A percentile compares a stretch with the other conserved stretches of the same genome.
phyloP scores from a whole-genome alignment of 2,113 vertebrate species.

The Cheilinus undulatus region DNA sequence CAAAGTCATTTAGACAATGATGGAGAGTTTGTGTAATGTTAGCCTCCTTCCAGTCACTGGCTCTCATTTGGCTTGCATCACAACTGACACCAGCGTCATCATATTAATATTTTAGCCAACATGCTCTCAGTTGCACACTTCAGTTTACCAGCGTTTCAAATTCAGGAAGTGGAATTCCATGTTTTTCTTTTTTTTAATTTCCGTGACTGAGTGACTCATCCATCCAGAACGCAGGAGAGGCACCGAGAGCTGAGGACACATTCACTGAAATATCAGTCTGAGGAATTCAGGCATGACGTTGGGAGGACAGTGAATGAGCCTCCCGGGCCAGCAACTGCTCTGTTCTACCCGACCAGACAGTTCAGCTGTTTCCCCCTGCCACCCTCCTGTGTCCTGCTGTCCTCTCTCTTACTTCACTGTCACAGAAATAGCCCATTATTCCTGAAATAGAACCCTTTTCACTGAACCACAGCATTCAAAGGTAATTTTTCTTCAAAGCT shows the following conservation, averaged over 20 bases:
- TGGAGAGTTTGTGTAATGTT: conserved; percentile 27
- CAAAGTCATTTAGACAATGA: conserved; percentile 55
- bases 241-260: conserved; percentile 27
- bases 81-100: not conserved
- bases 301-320: conserved; percentile 39
- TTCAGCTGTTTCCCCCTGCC: conserved; percentile 30
- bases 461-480: not conserved
- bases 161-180: conserved; percentile 39
- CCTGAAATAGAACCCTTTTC: not conserved
- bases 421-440: conserved; percentile 4
- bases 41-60: conserved; percentile 23
- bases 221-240: conserved; percentile 10
- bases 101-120: conserved; percentile 48
- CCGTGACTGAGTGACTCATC: conserved; percentile 28
- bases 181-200: conserved; percentile 41
- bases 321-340: conserved; percentile 34
- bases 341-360: conserved; percentile 28
- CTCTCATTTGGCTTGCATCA: conserved; percentile 16
- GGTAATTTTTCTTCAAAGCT: conserved; percentile 2
- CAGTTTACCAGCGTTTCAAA: conserved; percentile 21
- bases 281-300: conserved; percentile 39
- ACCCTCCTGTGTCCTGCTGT: conserved; percentile 37
- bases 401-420: conserved; percentile 30
- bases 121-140: conserved; percentile 33
- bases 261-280: conserved; percentile 26